Base-by-base conservation (phyloP, 1,140 invertebrate genomes). In the Sitodiplosis mosellana region DNA sequence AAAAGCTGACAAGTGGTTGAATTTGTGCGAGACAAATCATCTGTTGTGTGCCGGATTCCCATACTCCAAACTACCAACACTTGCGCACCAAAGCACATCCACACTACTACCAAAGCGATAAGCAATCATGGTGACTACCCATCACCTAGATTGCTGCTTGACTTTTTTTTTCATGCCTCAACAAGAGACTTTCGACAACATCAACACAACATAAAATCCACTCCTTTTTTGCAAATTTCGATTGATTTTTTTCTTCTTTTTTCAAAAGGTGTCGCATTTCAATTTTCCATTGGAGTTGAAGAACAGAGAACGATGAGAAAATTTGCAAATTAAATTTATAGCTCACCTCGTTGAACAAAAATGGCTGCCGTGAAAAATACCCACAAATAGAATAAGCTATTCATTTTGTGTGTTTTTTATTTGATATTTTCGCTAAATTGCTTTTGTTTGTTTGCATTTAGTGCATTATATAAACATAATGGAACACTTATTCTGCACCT, bases 341-440 rank as follows among this genome's bases (percentile, higher is more conserved):
- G n/a, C 46, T 47, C 36, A 47, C 46, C 46, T 33, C 34, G 33
- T 20, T 47, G 33, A 37, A 47, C 36, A 18, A 47, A 47, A 19
- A 47, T 47, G 46, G 46, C 46, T 36, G 46, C 46, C 10, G 37
- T 17, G 18, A 47, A 33, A 18, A 47, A 22, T 27, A 27, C 10
- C 27, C 27, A 27, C 46, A 27, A 47, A 15, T 33, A 47, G 18
- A 36, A 47, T 17, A 47, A 17, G 10, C 46, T 33, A 47, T 47
- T 47, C 46, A 47, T 47, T 4, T 21, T 47, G 14, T 17, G 17
- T n/a, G 5, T 38, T 38, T 38, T n/a, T 38, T 3, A 38, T 14
- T 38, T 45, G 12, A 4, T 21, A 14, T 45, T 45, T 33, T 27
- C 43, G 22, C 22, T n/a, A 21, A 27, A 27, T 27, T 27, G 27